Percentiles rank a stretch among this genome's conserved stretches.
Conservation (phyloP, 92 coral and sea anemone genomes). For the Heliopora coerulea region DNA sequence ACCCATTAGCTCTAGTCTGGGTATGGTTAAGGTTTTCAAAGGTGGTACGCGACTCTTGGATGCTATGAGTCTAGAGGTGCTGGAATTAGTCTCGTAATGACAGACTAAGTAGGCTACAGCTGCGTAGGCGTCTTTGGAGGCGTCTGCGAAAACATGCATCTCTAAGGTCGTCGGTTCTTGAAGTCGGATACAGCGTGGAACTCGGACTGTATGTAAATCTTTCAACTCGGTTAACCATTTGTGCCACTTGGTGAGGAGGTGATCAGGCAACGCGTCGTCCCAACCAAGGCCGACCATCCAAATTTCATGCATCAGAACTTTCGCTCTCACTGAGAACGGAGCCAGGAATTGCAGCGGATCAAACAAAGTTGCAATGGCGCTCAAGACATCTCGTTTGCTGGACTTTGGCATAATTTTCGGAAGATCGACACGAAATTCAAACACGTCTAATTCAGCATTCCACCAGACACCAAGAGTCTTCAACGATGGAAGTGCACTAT, state of each 20-base stretch:
- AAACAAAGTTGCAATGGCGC: slow-evolving; percentile 50
- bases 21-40: slow-evolving; percentile 16
- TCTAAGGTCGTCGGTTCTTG: not conserved
- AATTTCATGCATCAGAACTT: slow-evolving; percentile 47
- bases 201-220: not conserved
- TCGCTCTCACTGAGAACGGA: slow-evolving; percentile 49
- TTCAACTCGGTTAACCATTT: slow-evolving; percentile 28
- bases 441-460: slow-evolving; percentile 45
- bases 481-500: slow-evolving; percentile 6
- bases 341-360: slow-evolving; percentile 56
- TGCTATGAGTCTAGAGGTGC: slow-evolving; percentile 18
- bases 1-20: slow-evolving; percentile 48
- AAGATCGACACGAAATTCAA: slow-evolving; percentile 32
- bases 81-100: not conserved
- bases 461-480: slow-evolving; percentile 49
- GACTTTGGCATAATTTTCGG: not conserved
- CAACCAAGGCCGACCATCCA: slow-evolving; percentile 31
- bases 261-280: slow-evolving; percentile 23
- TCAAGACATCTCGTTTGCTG: slow-evolving; percentile 51
- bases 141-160: slow-evolving; percentile 25
- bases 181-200: slow-evolving; percentile 17
- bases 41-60: slow-evolving; percentile 17
- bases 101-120: slow-evolving; percentile 28
- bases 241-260: slow-evolving; percentile 13
- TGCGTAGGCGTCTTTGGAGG: slow-evolving; percentile 36